These are phyloP conservation scores for Barbus barbus DNA, from an alignment of 2,113 vertebrate genomes.

Conservation along the genomic window DNA sequence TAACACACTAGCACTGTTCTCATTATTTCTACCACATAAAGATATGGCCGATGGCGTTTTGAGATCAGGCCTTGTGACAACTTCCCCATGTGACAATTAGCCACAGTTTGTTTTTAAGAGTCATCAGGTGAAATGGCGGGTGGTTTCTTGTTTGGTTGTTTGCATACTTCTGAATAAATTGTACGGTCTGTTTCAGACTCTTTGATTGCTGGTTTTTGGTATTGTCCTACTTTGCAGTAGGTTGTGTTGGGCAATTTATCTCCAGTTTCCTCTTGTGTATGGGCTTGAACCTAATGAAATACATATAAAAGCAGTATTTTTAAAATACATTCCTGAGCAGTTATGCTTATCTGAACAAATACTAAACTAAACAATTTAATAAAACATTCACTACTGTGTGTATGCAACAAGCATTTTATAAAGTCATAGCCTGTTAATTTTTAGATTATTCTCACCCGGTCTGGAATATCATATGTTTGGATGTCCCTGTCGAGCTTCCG, in stretches of 20 bases:
- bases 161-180: background rate
- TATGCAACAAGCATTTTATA: too few species aligned
- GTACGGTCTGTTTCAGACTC: background rate
- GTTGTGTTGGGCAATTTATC: background rate
- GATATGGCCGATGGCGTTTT: background rate
- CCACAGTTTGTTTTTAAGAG: background rate
- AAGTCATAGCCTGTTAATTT: too few species aligned
- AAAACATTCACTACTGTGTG: background rate
- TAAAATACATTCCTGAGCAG: background rate
- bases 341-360: background rate
- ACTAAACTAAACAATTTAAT: background rate
- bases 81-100: background rate
- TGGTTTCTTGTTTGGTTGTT: background rate
- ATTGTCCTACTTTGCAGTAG: background rate
- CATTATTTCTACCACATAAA: background rate
- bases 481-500: too few species aligned
- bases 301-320: background rate
- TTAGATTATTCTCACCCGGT: too few species aligned
- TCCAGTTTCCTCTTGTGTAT: background rate
- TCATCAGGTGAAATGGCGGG: background rate
- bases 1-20: background rate
- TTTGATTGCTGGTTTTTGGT: accelerated
- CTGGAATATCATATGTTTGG: too few species aligned
- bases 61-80: background rate
- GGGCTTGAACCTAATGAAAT: background rate